phyloP scores from a whole-genome alignment of 2,888 invertebrate species.

The Eupithecia exiguata region DNA sequence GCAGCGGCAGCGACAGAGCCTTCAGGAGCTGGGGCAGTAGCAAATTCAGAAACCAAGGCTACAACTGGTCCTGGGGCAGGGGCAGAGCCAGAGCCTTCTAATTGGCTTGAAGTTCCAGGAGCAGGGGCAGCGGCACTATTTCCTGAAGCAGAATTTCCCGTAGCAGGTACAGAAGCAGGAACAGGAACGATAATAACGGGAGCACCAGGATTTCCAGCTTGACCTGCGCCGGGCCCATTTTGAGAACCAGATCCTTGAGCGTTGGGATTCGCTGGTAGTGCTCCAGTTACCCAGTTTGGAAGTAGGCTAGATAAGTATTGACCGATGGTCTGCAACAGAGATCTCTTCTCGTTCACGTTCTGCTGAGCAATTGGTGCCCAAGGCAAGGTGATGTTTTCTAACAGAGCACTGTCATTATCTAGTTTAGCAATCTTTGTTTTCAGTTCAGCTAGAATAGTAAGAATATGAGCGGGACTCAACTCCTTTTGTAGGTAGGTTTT shows the following conservation, averaged over 20 bases:
- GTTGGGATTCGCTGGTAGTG: constrained; percentile 31
- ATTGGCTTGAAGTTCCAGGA: constrained; percentile 1
- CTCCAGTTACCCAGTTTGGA: constrained; percentile 64
- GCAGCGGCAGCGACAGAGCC: neutral
- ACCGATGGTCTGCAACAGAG: constrained; percentile 62
- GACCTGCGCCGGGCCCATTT: constrained; percentile 16
- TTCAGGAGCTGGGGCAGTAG: constrained; percentile 14
- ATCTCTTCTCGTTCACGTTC: constrained; percentile 64
- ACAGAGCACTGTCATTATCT: constrained; percentile 65
- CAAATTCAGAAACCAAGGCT: neutral
- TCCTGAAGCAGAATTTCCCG: neutral
- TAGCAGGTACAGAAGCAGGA: neutral
- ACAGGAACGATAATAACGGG: constrained; percentile 2
- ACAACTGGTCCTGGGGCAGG: neutral
- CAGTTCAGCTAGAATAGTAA: constrained; percentile 61
- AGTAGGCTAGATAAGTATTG: constrained; percentile 66
- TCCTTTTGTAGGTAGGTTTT: constrained; percentile 62
- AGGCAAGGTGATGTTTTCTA: constrained; percentile 62
- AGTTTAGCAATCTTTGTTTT: constrained; percentile 68
- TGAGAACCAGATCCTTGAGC: constrained; percentile 7
- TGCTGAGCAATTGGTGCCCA: constrained; percentile 62
- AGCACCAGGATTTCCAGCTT: neutral
- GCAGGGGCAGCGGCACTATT: neutral
- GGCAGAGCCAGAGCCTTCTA: neutral
- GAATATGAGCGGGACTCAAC: constrained; percentile 63